Percentiles rank a stretch among this genome's conserved stretches.
Conservation (phyloP, 2,888 invertebrate species). For the Ophion ellenae region DNA sequence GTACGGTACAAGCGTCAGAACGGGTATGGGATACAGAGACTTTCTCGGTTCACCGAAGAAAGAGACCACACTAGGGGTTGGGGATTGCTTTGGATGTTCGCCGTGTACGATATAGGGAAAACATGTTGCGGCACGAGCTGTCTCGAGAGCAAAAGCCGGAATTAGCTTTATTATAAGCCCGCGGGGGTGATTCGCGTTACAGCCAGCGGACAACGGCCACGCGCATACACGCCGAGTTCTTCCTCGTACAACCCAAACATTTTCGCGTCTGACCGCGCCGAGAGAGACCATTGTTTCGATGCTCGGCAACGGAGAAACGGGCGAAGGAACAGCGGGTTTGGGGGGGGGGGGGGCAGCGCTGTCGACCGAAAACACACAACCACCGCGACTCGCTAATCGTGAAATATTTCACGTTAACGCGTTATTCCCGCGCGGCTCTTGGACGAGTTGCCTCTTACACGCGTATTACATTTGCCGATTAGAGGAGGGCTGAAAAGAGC, state of each 20-base stretch:
- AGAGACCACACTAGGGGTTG: constrained; percentile 50
- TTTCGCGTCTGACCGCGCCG: constrained; percentile 77
- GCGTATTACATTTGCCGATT: constrained; percentile 54
- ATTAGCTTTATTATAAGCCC: constrained; percentile 84
- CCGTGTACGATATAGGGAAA: constrained; percentile 78
- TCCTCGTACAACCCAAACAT: constrained; percentile 75
- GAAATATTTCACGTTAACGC: constrained; percentile 58
- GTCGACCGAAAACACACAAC: not conserved
- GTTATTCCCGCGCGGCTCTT: constrained; percentile 47
- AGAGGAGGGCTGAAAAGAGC: constrained; percentile 2
- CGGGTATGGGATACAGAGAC: constrained; percentile 58
- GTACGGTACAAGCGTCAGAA: constrained; percentile 66
- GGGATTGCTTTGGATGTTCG: constrained; percentile 62
- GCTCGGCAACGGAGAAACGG: constrained; percentile 32
- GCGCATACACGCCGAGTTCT: constrained; percentile 63
- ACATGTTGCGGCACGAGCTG: constrained; percentile 83
- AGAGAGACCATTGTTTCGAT: constrained; percentile 48
- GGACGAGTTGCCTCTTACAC: constrained; percentile 39
- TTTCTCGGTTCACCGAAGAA: not conserved
- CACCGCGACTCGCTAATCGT: constrained; percentile 51
- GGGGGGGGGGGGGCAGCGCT: not conserved
- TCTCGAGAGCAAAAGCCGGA: constrained; percentile 81
- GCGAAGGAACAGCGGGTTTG: not conserved
- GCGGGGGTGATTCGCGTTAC: constrained; percentile 79
- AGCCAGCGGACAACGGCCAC: constrained; percentile 62